These are phyloP conservation scores for Pteropus rufus DNA, from an alignment of 2,797 vertebrate species.

Conservation along the genomic window DNA sequence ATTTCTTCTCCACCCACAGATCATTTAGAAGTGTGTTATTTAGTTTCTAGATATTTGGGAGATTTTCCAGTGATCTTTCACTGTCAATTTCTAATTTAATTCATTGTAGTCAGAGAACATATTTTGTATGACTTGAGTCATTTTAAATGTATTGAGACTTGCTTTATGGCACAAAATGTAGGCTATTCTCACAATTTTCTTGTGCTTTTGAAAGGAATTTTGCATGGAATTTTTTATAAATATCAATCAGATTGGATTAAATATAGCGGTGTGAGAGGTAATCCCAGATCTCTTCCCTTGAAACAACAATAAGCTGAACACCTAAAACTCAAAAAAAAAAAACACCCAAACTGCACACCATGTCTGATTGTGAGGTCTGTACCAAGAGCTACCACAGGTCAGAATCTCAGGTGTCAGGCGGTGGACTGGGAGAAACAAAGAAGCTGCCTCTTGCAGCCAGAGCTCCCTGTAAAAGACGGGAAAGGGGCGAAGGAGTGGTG, in stretches of 20 bases:
- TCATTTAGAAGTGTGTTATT: not conserved
- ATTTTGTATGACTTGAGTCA: not conserved
- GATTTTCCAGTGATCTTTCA: not conserved
- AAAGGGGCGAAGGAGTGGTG: too few relatives aligned
- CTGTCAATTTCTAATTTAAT: not conserved
- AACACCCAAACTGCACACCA: too few relatives aligned
- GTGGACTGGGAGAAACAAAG: too few relatives aligned
- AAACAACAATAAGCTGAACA: too few relatives aligned
- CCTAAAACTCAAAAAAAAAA: too few relatives aligned
- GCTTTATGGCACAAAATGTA: not conserved
- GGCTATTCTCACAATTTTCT: not conserved
- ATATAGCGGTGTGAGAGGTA: too few relatives aligned
- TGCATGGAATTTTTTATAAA: not conserved
- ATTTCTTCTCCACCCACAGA: not conserved
- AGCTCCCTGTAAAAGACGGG: too few relatives aligned
- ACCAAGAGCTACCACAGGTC: too few relatives aligned
- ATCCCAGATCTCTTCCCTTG: too few relatives aligned
- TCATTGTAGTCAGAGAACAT: not conserved
- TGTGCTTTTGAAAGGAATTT: not conserved
- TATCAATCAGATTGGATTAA: not conserved
- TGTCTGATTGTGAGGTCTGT: too few relatives aligned
- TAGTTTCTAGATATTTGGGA: not conserved
- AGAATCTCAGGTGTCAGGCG: too few relatives aligned
- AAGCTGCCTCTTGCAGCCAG: too few relatives aligned
- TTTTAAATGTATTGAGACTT: not conserved